Percentiles rank a stretch among this genome's conserved stretches.
These are phyloP conservation scores for Oxyruncus cristatus DNA, from an alignment of 2,113 vertebrate species.

Conservation along the genomic window DNA sequence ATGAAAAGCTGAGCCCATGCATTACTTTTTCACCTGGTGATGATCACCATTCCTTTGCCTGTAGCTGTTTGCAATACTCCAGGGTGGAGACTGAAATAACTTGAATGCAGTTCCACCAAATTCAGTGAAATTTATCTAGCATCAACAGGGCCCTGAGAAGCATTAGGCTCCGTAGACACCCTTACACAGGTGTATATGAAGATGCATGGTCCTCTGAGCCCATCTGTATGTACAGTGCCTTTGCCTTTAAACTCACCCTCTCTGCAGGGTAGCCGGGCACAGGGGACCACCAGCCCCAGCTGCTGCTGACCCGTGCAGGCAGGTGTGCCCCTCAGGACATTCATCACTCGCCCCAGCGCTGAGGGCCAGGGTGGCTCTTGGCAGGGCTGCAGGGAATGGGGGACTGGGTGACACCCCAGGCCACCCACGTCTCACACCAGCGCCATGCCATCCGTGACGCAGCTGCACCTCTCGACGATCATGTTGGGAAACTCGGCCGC, in stretches of 20 bases:
- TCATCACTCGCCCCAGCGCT: fast-evolving
- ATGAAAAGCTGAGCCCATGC: neutral
- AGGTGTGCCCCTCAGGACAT: neutral
- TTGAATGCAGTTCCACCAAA: neutral
- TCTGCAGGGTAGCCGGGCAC: neutral
- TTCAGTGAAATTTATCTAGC: neutral
- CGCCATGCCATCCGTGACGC: slow-evolving; percentile 76
- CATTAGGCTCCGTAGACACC: neutral
- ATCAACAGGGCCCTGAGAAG: neutral
- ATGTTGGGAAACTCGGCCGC: slow-evolving; percentile 89
- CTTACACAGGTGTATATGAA: fast-evolving
- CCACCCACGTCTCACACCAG: slow-evolving; percentile 54
- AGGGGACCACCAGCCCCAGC: neutral
- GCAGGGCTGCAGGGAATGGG: neutral
- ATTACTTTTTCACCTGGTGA: neutral
- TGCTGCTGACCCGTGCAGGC: neutral
- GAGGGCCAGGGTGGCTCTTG: neutral
- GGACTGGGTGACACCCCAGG: fast-evolving
- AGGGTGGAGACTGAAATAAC: neutral
- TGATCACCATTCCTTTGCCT: neutral
- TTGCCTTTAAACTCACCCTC: neutral
- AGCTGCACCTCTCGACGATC: slow-evolving; percentile 84
- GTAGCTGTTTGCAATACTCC: neutral
- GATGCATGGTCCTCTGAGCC: neutral
- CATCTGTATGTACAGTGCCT: neutral